Percentiles rank a stretch among this genome's conserved stretches.
These are phyloP conservation scores for Anoplolepis gracilipes DNA, from an alignment of 1,140 invertebrate species.

Conservation along the genomic window DNA sequence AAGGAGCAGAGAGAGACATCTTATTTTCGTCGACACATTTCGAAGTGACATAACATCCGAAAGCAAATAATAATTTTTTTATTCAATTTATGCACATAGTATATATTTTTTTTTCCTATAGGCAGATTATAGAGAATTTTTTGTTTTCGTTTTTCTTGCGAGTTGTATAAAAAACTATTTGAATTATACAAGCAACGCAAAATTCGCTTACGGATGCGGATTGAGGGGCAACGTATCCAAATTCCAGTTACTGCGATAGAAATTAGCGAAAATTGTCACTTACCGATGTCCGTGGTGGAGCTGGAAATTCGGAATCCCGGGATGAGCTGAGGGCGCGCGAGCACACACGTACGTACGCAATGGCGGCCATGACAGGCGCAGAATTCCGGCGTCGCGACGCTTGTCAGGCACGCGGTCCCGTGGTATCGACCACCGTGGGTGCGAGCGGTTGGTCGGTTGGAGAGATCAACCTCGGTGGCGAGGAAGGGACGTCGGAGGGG, in stretches of 20 bases:
- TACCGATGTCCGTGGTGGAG: constrained; percentile 31
- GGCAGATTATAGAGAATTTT: too few species aligned
- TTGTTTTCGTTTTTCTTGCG: not conserved
- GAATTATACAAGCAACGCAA: not conserved
- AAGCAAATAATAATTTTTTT: not conserved
- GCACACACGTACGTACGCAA: constrained; percentile 65
- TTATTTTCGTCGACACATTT: not conserved
- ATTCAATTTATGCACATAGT: not conserved
- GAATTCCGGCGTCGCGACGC: constrained; percentile 84
- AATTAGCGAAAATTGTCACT: constrained; percentile 52
- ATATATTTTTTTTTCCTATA: not conserved
- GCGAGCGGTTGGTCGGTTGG: constrained; percentile 23
- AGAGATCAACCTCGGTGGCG: constrained; percentile 9
- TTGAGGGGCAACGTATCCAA: not conserved
- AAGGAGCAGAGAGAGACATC: not conserved
- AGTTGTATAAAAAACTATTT: not conserved
- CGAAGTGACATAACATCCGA: not conserved
- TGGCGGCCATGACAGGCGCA: constrained; percentile 79
- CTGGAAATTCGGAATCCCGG: constrained; percentile 24
- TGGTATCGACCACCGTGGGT: constrained; percentile 84
- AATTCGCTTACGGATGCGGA: not conserved
- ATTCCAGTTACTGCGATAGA: constrained; percentile 12
- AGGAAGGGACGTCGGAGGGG: not conserved
- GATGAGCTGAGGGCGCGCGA: constrained; percentile 45
- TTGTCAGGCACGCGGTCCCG: constrained; percentile 81